Evolutionary conservation across 2,113 vertebrate genomes (phyloP).

Genomic region (Perca flavescens): DNA sequence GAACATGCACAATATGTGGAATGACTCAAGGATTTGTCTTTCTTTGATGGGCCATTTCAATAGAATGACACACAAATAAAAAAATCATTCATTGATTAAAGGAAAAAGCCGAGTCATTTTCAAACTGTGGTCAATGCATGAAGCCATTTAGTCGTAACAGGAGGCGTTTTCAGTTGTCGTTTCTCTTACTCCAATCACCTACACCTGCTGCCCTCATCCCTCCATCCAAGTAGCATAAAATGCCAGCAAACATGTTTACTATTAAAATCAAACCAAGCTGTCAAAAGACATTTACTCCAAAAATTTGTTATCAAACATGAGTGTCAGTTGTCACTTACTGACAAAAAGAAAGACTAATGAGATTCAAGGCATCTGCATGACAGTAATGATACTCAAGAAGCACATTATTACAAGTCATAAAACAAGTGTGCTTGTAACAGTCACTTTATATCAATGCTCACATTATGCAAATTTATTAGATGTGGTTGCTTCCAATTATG

Average conservation of each 20-base stretch:
- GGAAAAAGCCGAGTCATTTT: background rate
- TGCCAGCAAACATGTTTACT: conserved; percentile 2
- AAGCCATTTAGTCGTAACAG: background rate
- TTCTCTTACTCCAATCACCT: background rate
- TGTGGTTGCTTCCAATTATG: conserved; percentile 64
- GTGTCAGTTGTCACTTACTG: conserved; percentile 20
- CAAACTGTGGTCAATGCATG: background rate
- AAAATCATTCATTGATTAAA: background rate
- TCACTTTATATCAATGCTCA: conserved; percentile 55
- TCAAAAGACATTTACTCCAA: conserved; percentile 13
- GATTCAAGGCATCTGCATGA: conserved; percentile 20
- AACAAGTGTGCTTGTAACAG: conserved; percentile 28
- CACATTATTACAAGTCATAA: conserved; percentile 31
- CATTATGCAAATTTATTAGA: conserved; percentile 69
- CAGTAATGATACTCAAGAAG: conserved; percentile 37
- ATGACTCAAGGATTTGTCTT: background rate
- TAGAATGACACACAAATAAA: background rate
- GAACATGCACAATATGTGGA: background rate
- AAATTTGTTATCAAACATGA: background rate
- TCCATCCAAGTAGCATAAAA: background rate
- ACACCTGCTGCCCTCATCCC: background rate
- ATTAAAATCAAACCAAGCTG: conserved; percentile 5
- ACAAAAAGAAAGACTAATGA: background rate
- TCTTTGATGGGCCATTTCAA: background rate
- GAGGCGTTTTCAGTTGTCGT: background rate